Base-by-base conservation (phyloP, 2,888 invertebrate genomes). In the Dascillus cervinus region DNA sequence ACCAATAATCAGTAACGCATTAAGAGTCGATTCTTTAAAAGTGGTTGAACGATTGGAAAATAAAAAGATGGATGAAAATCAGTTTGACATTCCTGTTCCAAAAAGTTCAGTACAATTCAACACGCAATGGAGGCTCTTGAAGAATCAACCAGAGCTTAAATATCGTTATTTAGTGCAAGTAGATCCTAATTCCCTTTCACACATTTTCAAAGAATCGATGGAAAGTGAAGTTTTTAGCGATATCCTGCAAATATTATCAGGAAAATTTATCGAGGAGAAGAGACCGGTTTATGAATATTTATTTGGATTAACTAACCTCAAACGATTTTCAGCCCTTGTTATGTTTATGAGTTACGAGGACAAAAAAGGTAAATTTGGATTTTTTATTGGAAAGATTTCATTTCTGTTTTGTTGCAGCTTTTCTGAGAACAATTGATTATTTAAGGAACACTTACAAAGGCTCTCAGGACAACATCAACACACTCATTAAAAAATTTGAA, bases 71-170 rank as follows among this genome's bases (percentile, higher is more conserved):
- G 24, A 24, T 21, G 38, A 36, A 30, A 36, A 39, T 32, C 50
- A 29, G 43, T 39, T 50, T 36, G 32, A 66, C 15, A 64, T 69
- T 11, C 44, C 58, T 6, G 46, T 70, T 3, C 82, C 82, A 0
- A 69, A 66, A 31, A 77, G 71, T 34, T 75, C 77, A 30, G 75
- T 82, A 4, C 79, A 81, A 49, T 83, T 83, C 55, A 65, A 74
- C 56, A 46, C 66, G 0, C 67, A 69, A 26, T 83, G 82, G 83
- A 75, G 70, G 48, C 65, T 67, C 42, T 50, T 77, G 28, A 70
- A 66, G 42, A 67, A 62, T 0, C 64, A 66, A 13, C 53, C 58
- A n/a, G 62, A 60, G 5, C 68, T 70, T 11, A 69, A 71, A 49
- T 72, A 71, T 45, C 59, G 70, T 40, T 83, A 79, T 60, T 66